Percentiles rank a stretch among this genome's conserved stretches.
Evolutionary conservation across 1,140 invertebrate species (phyloP).

Genomic region (Orchestia grillus): DNA sequence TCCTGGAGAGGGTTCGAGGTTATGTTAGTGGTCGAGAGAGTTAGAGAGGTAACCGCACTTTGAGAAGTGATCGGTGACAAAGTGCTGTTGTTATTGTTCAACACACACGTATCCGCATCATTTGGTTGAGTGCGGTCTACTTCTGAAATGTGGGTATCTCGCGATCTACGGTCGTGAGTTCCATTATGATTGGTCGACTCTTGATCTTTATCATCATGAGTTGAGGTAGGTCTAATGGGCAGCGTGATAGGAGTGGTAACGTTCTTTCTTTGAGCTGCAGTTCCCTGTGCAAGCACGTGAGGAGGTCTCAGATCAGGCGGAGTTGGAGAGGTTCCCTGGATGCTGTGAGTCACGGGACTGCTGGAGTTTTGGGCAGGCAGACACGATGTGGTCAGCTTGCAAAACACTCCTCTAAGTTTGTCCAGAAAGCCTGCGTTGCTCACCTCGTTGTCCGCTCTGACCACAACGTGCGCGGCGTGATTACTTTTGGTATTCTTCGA

Average conservation of each 20-base stretch:
- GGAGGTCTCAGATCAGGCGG: slow-evolving; percentile 60
- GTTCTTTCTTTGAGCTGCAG: not conserved
- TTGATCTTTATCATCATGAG: not conserved
- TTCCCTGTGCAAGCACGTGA: slow-evolving; percentile 65
- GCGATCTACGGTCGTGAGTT: not conserved
- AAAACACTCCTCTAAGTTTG: slow-evolving; percentile 59
- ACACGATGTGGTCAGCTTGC: slow-evolving; percentile 63
- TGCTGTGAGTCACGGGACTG: slow-evolving; percentile 42
- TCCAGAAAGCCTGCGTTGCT: slow-evolving; percentile 58
- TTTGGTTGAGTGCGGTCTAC: not conserved
- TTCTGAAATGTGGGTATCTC: not conserved
- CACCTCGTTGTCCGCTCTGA: slow-evolving; percentile 58
- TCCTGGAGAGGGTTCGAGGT: not conserved
- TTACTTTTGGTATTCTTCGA: slow-evolving; percentile 46
- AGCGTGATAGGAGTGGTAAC: not conserved
- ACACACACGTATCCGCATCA: not conserved
- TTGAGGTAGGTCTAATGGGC: not conserved
- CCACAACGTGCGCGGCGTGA: slow-evolving; percentile 39
- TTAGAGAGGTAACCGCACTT: not conserved
- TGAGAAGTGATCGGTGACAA: not conserved
- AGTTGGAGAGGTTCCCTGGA: slow-evolving; percentile 44
- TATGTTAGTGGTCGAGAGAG: not conserved
- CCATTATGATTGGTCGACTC: not conserved
- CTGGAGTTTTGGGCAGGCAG: slow-evolving; percentile 55
- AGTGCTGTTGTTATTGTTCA: not conserved